Percentiles rank a stretch among this genome's conserved stretches.
Evolutionary conservation across 2,888 invertebrate species (phyloP).

Genomic region (Sesia apiformis): DNA sequence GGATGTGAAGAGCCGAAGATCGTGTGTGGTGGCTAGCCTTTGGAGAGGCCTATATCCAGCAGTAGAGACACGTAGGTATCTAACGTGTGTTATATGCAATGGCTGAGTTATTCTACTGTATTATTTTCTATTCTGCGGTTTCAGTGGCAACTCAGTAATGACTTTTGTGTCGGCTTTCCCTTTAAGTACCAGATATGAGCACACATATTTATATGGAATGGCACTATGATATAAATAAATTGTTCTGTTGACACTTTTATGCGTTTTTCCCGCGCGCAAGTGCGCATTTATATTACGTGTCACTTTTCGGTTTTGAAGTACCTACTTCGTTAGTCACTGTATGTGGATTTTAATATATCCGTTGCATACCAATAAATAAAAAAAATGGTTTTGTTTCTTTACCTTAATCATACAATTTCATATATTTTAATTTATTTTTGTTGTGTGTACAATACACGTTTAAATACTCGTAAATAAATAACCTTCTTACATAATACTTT

Average conservation of each 20-base stretch:
- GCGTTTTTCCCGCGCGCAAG: neutral
- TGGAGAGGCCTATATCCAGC: too few species aligned
- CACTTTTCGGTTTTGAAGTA: neutral
- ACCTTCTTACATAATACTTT: too few species aligned
- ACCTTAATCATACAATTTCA: too few species aligned
- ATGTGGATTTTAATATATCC: neutral
- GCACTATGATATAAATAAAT: neutral
- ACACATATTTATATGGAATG: neutral
- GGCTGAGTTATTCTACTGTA: too few species aligned
- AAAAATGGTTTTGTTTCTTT: too few species aligned
- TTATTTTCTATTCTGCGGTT: slow-evolving; percentile 9
- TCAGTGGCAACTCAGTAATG: slow-evolving; percentile 32
- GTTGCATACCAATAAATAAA: too few species aligned
- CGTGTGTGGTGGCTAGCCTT: too few species aligned
- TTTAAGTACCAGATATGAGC: slow-evolving; percentile 20
- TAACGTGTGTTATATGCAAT: slow-evolving; percentile 1
- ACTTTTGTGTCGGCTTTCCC: slow-evolving; percentile 26
- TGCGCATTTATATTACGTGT: neutral
- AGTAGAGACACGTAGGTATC: too few species aligned
- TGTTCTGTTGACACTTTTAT: neutral
- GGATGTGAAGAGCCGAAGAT: too few species aligned
- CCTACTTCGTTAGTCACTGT: neutral
- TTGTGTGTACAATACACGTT: too few species aligned
- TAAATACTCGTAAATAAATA: too few species aligned
- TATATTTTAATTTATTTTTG: too few species aligned